These are phyloP conservation scores for Drosophila anomalata DNA, from an alignment of 2,888 invertebrate species.

Conservation along the genomic window DNA sequence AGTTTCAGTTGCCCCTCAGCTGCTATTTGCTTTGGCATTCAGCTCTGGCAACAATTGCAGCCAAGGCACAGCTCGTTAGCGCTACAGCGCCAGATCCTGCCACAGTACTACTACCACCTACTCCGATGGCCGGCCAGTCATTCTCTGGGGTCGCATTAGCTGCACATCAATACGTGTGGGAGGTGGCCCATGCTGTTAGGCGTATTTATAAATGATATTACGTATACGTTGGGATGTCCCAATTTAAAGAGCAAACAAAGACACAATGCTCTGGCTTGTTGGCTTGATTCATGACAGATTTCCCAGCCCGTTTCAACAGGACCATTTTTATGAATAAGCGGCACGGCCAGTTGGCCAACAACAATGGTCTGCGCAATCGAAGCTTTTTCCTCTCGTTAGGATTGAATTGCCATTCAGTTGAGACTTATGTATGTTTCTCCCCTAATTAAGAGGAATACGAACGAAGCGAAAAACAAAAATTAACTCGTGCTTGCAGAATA, in stretches of 20 bases:
- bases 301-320: neutral
- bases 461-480: neutral
- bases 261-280: slow-evolving; percentile 14
- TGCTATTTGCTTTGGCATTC: slow-evolving; percentile 80
- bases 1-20: slow-evolving; percentile 70
- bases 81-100: slow-evolving; percentile 46
- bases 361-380: slow-evolving; percentile 6
- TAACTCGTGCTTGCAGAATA: neutral
- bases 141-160: slow-evolving; percentile 76
- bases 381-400: neutral
- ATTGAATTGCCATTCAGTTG: slow-evolving; percentile 13
- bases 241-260: slow-evolving; percentile 71
- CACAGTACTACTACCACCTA: neutral
- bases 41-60: slow-evolving; percentile 79
- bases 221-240: slow-evolving; percentile 68
- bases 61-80: slow-evolving; percentile 79
- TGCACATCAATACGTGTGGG: slow-evolving; percentile 73
- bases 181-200: slow-evolving; percentile 59
- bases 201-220: slow-evolving; percentile 80
- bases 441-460: slow-evolving; percentile 17
- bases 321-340: slow-evolving; percentile 24
- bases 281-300: slow-evolving; percentile 10
- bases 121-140: slow-evolving; percentile 53
- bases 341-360: neutral
- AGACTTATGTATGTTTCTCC: slow-evolving; percentile 16